phyloP scores from a whole-genome alignment of 2,888 invertebrate genomes.

The Xylocampa areola region DNA sequence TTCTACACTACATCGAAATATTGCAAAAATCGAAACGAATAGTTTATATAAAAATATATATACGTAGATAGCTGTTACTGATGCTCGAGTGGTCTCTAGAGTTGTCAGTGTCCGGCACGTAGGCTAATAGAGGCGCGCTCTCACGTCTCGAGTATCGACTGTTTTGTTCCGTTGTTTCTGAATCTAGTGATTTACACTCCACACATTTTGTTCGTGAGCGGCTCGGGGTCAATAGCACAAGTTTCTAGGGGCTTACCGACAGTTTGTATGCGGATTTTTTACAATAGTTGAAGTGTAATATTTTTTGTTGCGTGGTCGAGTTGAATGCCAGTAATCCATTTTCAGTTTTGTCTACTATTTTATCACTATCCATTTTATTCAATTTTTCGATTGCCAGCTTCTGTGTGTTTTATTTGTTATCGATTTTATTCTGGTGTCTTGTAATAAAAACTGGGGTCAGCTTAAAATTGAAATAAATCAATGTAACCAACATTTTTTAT shows the following conservation, averaged over 20 bases:
- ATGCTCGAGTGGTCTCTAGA: slow-evolving; percentile 29
- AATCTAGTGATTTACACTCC: slow-evolving; percentile 70
- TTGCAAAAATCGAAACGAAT: slow-evolving; percentile 8
- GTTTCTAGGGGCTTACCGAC: slow-evolving; percentile 47
- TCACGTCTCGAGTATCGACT: slow-evolving; percentile 68
- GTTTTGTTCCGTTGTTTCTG: slow-evolving; percentile 62
- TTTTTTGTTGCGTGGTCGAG: too few relatives aligned
- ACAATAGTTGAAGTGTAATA: slow-evolving; percentile 4
- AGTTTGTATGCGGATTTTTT: slow-evolving; percentile 35
- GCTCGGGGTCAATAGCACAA: slow-evolving; percentile 46
- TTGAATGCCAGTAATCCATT: too few relatives aligned
- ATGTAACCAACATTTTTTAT: too few relatives aligned
- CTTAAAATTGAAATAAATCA: too few relatives aligned
- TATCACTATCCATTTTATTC: too few relatives aligned
- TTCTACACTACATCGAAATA: too few relatives aligned
- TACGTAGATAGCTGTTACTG: slow-evolving; percentile 12
- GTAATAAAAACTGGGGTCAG: too few relatives aligned
- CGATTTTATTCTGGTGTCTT: too few relatives aligned
- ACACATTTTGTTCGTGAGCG: slow-evolving; percentile 69
- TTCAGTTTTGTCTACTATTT: too few relatives aligned
- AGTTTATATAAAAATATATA: slow-evolving; percentile 33
- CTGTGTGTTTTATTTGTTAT: too few relatives aligned
- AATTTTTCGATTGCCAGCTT: too few relatives aligned
- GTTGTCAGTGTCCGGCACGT: slow-evolving; percentile 46
- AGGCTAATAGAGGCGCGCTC: slow-evolving; percentile 66